Evolutionary conservation across 2,888 invertebrate genomes (phyloP), one percentile per base, ranked within the genome.

Genomic region (Syritta pipiens): DNA sequence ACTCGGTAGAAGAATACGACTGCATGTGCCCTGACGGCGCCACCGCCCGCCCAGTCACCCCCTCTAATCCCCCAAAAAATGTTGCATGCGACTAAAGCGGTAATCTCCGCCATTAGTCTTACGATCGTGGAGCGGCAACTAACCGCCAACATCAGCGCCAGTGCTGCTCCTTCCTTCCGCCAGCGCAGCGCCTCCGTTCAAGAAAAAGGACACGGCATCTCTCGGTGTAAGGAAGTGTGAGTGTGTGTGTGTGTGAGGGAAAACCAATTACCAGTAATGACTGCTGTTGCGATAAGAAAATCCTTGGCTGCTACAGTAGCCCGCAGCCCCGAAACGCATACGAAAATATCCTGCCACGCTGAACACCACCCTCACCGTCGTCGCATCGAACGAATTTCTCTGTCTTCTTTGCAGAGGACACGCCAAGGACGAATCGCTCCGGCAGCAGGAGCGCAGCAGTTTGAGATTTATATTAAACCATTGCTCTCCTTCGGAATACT

Each of bases 241-340:
- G n/a, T n/a, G n/a, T n/a, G n/a, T n/a, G n/a, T n/a, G 26, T 20
- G 9, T 20, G 20, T 32, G 57, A 26, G 22, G 68, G 62, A 83
- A 86, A 85, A 85, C 86, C 86, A 85, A 85, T 85, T 85, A 86
- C 85, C 86, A 85, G 86, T 85, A 85, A 85, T 85, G 86, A 86
- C 86, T 85, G 85, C 85, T 81, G 81, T 75, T 79, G 81, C 81
- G 81, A 81, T 81, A 81, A 81, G 81, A 81, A 81, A 81, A 81
- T 74, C 74, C 74, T 67, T 49, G 67, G 67, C 60, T 55, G 30
- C 40, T 37, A 63, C 60, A 46, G 35, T 59, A n/a, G 59, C 49
- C 63, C 51, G 42, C 49, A 62, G 72, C 79, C n/a, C 62, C 51
- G 57, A 68, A 72, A 72, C 79, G 74, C 72, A 74, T 62, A 74